phyloP scores from a whole-genome alignment of 2,888 invertebrate genomes.

The Caenorhabditis panamensis region DNA sequence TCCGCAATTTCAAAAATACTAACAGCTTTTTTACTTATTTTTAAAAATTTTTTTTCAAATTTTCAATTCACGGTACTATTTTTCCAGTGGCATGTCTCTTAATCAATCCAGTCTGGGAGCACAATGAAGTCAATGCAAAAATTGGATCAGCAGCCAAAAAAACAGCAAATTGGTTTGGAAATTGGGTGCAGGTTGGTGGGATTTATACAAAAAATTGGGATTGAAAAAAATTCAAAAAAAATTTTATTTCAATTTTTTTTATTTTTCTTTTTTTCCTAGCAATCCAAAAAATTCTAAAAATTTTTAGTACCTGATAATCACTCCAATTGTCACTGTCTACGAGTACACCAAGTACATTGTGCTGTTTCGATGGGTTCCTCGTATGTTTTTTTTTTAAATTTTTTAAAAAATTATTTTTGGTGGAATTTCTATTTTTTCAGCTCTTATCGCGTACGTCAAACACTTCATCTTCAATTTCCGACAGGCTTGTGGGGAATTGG shows the following conservation, averaged over 20 bases:
- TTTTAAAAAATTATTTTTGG: background rate
- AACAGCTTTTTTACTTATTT: conserved; percentile 13
- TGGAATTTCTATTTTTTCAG: conserved; percentile 30
- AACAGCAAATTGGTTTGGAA: conserved; percentile 28
- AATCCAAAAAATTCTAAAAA: background rate
- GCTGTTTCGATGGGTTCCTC: conserved; percentile 76
- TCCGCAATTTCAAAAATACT: no score
- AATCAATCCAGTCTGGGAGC: conserved; percentile 77
- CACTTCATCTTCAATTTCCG: conserved; percentile 60
- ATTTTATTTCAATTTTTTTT: background rate
- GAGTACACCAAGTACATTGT: conserved; percentile 74
- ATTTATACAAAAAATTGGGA: no score
- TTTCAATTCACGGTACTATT: no score
- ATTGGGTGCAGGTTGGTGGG: conserved; percentile 50
- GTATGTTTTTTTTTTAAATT: conserved; percentile 61
- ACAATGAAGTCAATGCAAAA: conserved; percentile 75
- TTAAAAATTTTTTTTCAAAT: no score
- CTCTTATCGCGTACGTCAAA: conserved; percentile 48
- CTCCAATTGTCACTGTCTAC: conserved; percentile 70
- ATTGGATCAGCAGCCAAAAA: conserved; percentile 46
- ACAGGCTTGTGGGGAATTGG: conserved; percentile 41
- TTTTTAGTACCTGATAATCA: conserved; percentile 62
- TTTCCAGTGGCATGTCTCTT: conserved; percentile 71
- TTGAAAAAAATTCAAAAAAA: no score
- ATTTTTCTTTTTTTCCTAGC: background rate